Conservation (phyloP, 2,888 invertebrate species). For the Melinopterus prodromus region DNA sequence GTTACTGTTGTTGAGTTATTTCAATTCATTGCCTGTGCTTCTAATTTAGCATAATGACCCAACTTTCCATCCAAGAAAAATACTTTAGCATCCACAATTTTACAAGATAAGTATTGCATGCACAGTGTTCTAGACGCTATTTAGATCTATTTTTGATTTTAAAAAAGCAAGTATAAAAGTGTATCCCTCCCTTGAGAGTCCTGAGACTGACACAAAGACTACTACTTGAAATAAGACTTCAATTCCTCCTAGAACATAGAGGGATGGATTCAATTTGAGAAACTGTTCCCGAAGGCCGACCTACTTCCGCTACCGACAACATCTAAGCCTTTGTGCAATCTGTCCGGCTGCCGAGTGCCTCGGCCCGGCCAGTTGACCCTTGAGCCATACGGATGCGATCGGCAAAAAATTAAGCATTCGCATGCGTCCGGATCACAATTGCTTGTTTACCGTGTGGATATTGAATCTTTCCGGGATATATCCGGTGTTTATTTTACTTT, state of each 20-base stretch:
- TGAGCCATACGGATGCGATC: not conserved
- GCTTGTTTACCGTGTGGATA: conserved; percentile 18
- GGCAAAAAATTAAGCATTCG: conserved; percentile 15
- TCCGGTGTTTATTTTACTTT: conserved; percentile 30
- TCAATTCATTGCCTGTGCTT: no score
- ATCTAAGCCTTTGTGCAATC: conserved; percentile 17
- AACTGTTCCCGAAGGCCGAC: conserved; percentile 10
- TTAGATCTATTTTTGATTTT: no score
- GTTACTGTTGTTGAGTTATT: no score
- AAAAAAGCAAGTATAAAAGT: no score
- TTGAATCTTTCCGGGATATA: conserved; percentile 18
- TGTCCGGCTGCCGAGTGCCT: not conserved
- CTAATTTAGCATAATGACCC: no score
- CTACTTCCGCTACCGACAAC: conserved; percentile 7
- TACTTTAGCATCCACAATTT: no score
- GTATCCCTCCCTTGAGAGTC: no score
- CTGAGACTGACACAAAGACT: no score
- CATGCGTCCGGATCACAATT: conserved; percentile 19
- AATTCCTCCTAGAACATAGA: not conserved
- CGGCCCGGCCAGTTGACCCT: conserved; percentile 10
- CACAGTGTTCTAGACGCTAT: no score
- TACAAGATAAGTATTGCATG: no score
- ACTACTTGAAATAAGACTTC: not conserved
- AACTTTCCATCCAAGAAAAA: no score
- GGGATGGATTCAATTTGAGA: not conserved